Percentiles rank a stretch among this genome's conserved stretches.
Conservation (phyloP, 1,140 invertebrate species). For the Lordiphosa clarofinis region DNA sequence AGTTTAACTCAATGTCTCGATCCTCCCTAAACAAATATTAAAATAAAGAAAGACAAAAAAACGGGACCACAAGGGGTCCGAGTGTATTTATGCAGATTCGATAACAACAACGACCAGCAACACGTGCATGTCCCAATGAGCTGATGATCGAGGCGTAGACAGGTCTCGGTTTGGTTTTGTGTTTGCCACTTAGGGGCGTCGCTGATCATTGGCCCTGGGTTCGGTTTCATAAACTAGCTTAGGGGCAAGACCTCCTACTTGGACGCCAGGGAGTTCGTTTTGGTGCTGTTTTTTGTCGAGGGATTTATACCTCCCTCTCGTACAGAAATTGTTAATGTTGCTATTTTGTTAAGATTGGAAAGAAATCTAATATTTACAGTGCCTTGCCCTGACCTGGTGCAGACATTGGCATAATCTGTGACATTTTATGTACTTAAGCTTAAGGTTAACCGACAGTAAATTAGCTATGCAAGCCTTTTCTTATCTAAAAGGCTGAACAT, state of each 20-base stretch:
- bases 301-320: too few species aligned
- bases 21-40: conserved; percentile 35
- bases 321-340: too few species aligned
- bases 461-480: too few species aligned
- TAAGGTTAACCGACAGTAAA: too few species aligned
- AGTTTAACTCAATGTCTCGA: conserved; percentile 54
- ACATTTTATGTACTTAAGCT: too few species aligned
- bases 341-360: too few species aligned
- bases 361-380: too few species aligned
- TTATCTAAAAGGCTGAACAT: too few species aligned
- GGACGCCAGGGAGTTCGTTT: conserved; percentile 43
- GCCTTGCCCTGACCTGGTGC: too few species aligned
- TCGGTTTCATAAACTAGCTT: conserved; percentile 27
- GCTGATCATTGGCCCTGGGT: conserved; percentile 33
- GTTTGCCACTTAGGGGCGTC: conserved; percentile 46
- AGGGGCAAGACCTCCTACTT: conserved; percentile 54
- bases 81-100: conserved; percentile 56
- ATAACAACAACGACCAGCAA: conserved; percentile 55
- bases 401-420: too few species aligned
- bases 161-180: conserved; percentile 40
- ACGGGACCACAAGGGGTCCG: conserved; percentile 39
- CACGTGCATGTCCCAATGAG: conserved; percentile 56
- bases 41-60: conserved; percentile 19
- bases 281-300: neutral
- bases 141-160: conserved; percentile 56